Evolutionary conservation across 2,113 vertebrate species (phyloP).

Genomic region (Piaya cayana): DNA sequence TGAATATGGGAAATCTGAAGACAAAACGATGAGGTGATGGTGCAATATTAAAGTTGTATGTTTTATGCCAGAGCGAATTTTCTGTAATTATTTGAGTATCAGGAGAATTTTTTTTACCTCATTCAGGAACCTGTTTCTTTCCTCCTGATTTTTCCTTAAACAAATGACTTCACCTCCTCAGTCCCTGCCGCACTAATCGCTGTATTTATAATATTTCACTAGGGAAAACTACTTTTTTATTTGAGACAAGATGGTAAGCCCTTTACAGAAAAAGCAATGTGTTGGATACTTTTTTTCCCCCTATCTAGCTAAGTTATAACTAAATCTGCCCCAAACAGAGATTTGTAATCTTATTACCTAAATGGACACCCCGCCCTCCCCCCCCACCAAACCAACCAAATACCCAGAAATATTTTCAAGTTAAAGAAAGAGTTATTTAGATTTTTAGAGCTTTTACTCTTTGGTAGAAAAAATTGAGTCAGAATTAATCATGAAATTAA

Average conservation of each 20-base stretch:
- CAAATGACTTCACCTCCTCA: not conserved
- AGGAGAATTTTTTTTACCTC: not conserved
- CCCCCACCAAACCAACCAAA: no score
- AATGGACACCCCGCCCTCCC: no score
- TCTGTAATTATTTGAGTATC: not conserved
- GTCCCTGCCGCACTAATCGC: not conserved
- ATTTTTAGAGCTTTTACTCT: no score
- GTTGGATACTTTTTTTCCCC: rapidly evolving
- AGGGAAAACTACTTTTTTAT: not conserved
- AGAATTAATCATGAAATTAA: no score
- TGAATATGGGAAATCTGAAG: not conserved
- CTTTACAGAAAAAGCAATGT: not conserved
- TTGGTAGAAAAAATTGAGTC: no score
- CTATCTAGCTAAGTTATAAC: not conserved
- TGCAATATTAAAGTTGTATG: not conserved
- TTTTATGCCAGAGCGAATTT: not conserved
- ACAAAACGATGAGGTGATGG: not conserved
- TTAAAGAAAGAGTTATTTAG: no score
- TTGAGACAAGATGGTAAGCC: rapidly evolving
- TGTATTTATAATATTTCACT: not conserved
- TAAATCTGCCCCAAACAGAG: not conserved
- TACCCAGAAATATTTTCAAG: no score
- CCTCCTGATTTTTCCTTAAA: not conserved
- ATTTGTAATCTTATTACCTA: not conserved
- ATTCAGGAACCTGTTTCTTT: not conserved